Percentiles rank a stretch among this genome's conserved stretches.
Conservation (phyloP, 2,888 invertebrate genomes). For the Aphrophora alni region DNA sequence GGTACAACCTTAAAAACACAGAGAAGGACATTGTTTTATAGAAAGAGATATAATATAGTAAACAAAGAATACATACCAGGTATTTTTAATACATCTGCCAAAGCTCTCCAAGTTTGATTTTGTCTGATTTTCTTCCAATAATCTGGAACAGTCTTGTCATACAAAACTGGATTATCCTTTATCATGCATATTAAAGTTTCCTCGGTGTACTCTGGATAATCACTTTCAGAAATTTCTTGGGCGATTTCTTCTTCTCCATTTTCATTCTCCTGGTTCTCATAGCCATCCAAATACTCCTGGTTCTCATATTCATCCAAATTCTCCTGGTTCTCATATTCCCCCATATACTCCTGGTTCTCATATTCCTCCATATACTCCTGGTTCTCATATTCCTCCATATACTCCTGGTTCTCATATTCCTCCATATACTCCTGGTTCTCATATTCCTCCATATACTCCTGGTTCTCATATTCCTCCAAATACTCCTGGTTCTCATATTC, state of each 20-base stretch:
- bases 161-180: background rate
- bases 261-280: background rate
- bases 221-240: background rate
- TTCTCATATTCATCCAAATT: too few relatives aligned
- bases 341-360: too few relatives aligned
- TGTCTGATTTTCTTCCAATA: background rate
- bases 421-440: too few relatives aligned
- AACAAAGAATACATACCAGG: background rate
- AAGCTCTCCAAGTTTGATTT: background rate
- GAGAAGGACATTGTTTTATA: too few relatives aligned
- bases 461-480: too few relatives aligned
- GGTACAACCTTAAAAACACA: too few relatives aligned
- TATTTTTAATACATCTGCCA: background rate
- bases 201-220: background rate
- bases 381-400: background rate
- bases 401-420: too few relatives aligned
- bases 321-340: too few relatives aligned
- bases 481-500: too few relatives aligned
- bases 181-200: background rate
- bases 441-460: too few relatives aligned
- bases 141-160: background rate
- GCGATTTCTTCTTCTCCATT: background rate
- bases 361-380: background rate
- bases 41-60: too few relatives aligned
- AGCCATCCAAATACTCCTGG: background rate